Conservation (phyloP, 2,888 invertebrate genomes). For the Panorpa germanica region DNA sequence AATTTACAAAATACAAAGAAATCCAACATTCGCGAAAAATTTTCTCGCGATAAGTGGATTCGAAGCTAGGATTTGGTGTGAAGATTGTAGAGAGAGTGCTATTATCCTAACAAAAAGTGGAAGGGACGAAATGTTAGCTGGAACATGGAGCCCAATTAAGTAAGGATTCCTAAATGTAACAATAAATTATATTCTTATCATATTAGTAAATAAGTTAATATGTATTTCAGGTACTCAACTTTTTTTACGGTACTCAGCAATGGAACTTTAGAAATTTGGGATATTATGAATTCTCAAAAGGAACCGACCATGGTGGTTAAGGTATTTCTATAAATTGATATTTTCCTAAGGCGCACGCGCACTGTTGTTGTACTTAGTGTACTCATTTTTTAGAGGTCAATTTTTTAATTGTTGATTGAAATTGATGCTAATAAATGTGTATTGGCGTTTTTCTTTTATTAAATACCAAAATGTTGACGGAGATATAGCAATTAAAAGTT, state of each 20-base stretch:
- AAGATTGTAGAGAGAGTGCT: slow-evolving; percentile 84
- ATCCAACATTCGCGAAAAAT: slow-evolving; percentile 88
- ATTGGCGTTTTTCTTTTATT: no score
- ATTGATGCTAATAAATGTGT: no score
- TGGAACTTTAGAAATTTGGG: slow-evolving; percentile 81
- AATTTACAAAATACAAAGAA: slow-evolving; percentile 73
- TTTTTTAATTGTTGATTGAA: no score
- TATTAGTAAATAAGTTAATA: not conserved
- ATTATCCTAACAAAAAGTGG: slow-evolving; percentile 81
- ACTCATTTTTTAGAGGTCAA: no score
- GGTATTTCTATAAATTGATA: no score
- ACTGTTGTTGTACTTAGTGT: no score
- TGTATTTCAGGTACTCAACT: slow-evolving; percentile 60
- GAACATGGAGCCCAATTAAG: slow-evolving; percentile 76
- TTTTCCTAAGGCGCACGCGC: no score
- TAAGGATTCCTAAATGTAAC: slow-evolving; percentile 9
- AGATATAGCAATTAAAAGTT: no score
- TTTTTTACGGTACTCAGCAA: slow-evolving; percentile 73
- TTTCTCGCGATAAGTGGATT: slow-evolving; percentile 90
- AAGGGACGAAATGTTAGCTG: slow-evolving; percentile 53
- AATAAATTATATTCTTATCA: slow-evolving; percentile 5
- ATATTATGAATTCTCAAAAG: slow-evolving; percentile 67
- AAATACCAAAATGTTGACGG: no score
- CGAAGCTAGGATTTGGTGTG: slow-evolving; percentile 89
- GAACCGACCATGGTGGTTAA: slow-evolving; percentile 62